Base-by-base conservation (phyloP, 2,797 vertebrate species). In the Scolopax bukidnonensis region DNA sequence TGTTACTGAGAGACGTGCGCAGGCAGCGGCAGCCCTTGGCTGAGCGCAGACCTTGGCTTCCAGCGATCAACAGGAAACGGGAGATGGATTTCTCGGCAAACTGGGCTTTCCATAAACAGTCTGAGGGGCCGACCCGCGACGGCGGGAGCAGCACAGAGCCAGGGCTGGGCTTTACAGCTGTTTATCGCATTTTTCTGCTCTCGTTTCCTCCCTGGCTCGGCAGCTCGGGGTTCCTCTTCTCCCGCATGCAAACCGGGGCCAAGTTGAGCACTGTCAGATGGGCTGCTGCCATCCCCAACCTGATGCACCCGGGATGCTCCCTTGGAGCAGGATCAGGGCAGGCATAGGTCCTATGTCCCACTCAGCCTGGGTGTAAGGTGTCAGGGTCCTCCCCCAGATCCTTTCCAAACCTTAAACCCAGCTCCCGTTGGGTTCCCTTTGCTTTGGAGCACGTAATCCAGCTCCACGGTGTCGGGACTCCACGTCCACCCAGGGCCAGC, bases 71-170 rank as follows among this genome's bases (percentile, higher is more conserved):
- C 95, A 97, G 97, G 97, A 97, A 97, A 96, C 10, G 96, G 96
- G 91, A 97, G 96, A 96, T 95, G 96, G 93, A 97, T 97, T 97
- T 97, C 96, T 97, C 95, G 90, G 95, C 95, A 95, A 96, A 96
- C 94, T 65, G 91, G 83, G 90, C 90, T 97, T 97, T 96, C 95
- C 97, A 96, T 97, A 97, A 97, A 97, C 97, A 97, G 94, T 89
- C 94, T 95, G 94, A 95, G 93, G 88, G 94, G 90, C 94, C 93
- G 92, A 96, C 96, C 93, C 61, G 81, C 83, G 89, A 82, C 90
- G 91, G 90, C 88, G 76, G 95, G 89, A 94, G 86, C 87, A 90
- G 94, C 3, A 5, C 93, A 89, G 92, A 90, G 87, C 80, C 91
- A 75, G 90, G 73, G 90, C 80, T 2, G 53, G 89, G 92, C 81